Evolutionary conservation across 2,797 vertebrate species (phyloP), one percentile per base, ranked within the genome.

Genomic region (Chaenodraco wilsoni): DNA sequence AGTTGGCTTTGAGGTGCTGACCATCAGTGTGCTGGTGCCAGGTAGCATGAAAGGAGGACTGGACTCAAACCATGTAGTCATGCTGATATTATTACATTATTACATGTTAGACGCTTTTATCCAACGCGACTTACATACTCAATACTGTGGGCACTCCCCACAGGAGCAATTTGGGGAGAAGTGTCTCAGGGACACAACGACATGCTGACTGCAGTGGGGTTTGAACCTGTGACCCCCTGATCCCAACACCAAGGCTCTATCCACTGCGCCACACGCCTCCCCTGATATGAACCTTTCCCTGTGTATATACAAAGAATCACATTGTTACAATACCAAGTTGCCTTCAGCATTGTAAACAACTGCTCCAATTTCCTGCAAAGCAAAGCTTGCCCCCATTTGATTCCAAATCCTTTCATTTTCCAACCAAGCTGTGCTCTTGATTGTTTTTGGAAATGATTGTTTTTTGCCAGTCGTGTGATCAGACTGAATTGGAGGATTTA

Each of bases 361-460:
- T 57, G 16, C 19, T 37, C 9, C 31, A 43, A 6, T 76, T 13
- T 56, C 27, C 33, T 56, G 44, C 15, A 54, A 9, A 33, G 9
- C 41, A 13, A 43, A 6, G 9, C 64, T 52, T 74, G 46, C 46
- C 50, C 12, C 41, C 16, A 74, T 66, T 72, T 56, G 1, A 66
- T 58, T 56, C 55, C 12, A 48, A 15, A 27, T 67, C 1, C 21
- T 46, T 44, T 57, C 31, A 11, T 65, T 23, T 40, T 14, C 16
- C 33, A 31, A 16, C 7, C 45, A 50, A 40, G 23, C 16, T 8
- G 12, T 43, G 2, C 4, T 33, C 19, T 37, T 37, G 4, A 21
- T 62, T 43, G 13, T 44, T 41, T 60, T 72, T 27, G 27, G 65
- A 31, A 52, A 45, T 21, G 2, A 58, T 41, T 59, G 65, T 45